Conservation (phyloP, 2,797 vertebrate genomes). For the Vespertilio murinus region DNA sequence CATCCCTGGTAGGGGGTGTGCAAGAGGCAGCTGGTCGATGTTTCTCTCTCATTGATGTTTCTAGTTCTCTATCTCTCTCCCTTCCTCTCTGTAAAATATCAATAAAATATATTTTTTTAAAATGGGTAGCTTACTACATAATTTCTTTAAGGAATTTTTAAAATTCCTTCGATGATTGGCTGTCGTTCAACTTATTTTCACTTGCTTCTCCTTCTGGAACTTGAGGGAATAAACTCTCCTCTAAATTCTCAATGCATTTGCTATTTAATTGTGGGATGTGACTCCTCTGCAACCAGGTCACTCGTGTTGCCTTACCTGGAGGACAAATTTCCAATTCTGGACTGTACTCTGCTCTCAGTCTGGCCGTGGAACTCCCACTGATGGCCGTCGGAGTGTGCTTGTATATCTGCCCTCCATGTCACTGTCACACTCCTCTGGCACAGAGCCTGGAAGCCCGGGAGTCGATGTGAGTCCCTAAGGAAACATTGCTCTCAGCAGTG, state of each 20-base stretch:
- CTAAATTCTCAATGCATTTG: constrained; percentile 37
- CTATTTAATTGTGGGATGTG: constrained; percentile 4
- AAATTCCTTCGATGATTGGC: background rate
- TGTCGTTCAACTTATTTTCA: background rate
- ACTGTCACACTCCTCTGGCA: constrained; percentile 48
- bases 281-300: constrained; percentile 4
- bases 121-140: background rate
- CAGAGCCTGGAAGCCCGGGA: constrained; percentile 36
- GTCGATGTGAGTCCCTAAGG: constrained; percentile 58
- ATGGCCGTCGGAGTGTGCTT: background rate
- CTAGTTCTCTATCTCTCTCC: too few species aligned
- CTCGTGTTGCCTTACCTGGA: constrained; percentile 51
- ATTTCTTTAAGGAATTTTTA: background rate
- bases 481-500: constrained; percentile 50
- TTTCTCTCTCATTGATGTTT: too few species aligned
- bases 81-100: too few species aligned
- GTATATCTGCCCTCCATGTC: constrained; percentile 35
- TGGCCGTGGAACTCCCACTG: background rate
- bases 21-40: too few species aligned
- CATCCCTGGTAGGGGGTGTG: too few species aligned
- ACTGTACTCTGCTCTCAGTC: background rate
- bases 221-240: background rate
- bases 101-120: too few species aligned
- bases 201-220: background rate
- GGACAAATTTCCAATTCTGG: constrained; percentile 55